Evolutionary conservation across 1,140 invertebrate genomes (phyloP), one percentile per base, ranked within the genome.

Genomic region (Cydia fagiglandana): DNA sequence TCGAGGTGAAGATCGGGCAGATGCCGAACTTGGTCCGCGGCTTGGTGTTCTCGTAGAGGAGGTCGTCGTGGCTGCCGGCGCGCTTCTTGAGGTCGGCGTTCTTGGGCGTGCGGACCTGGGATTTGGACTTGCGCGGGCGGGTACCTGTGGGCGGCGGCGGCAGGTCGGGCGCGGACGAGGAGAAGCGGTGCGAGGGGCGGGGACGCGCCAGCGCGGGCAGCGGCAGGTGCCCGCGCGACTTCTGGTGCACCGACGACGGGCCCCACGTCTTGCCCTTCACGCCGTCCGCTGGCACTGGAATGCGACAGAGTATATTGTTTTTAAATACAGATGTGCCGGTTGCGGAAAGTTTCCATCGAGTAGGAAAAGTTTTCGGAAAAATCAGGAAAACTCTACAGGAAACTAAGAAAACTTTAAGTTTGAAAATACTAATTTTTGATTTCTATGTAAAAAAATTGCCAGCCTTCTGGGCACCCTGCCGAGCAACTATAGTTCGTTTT

Each of bases 241-340:
- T 96, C 93, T 98, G 97, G 90, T 98, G 97, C 47, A 96, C 95
- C 68, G 97, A 98, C 81, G 97, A 98, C 78, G 98, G 98, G 79
- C 98, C 98, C 98, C 98, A 99, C 28, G 98, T 99, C 94, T 99
- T 98, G 89, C 98, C 98, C 94, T 99, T 99, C 80, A 97, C 96
- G 87, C 97, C 98, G 93, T 98, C 98, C 66, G 97, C 96, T 74
- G 97, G 97, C 93, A 97, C 96, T 97, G 94, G 5, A 34, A 34
- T 6, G 5, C 34, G 34, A 34, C 0, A 34, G 5, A 24, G 24
- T 24, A 4, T 34, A 34, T 34, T 34, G 34, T 34, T 34, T 34
- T 34, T 34, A 34, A 34, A 34, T 10, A 41, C 38, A 10, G 38
- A 10, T 9, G 38, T 10, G 38, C 38, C 1, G 10, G 38, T 41